Evolutionary conservation across 2,888 invertebrate species (phyloP).

Genomic region (Polydrusus tereticollis): DNA sequence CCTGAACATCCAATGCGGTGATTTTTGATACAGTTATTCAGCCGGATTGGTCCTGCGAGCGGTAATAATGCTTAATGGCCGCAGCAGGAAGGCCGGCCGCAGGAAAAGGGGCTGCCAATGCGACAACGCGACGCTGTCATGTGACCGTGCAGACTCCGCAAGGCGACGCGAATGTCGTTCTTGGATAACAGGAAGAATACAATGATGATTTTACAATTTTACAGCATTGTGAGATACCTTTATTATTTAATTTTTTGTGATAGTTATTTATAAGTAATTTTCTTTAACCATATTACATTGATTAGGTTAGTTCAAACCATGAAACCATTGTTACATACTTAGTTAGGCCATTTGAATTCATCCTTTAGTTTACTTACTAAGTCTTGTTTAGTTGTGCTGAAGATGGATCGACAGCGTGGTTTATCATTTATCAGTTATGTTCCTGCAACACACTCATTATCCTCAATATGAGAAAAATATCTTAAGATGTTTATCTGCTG

Average conservation of each 20-base stretch:
- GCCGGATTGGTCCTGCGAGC: constrained; percentile 59
- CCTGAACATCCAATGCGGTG: constrained; percentile 49
- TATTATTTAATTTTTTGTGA: neutral
- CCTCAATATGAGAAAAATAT: too few relatives aligned
- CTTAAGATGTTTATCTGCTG: too few relatives aligned
- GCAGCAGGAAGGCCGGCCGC: constrained; percentile 63
- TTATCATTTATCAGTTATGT: too few relatives aligned
- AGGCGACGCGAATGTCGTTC: constrained; percentile 27
- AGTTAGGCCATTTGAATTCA: too few relatives aligned
- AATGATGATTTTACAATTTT: too few relatives aligned
- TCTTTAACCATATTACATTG: too few relatives aligned
- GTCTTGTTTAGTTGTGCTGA: too few relatives aligned
- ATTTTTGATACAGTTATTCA: constrained; percentile 50
- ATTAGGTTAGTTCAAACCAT: too few relatives aligned
- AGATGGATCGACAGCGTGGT: too few relatives aligned
- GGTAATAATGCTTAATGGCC: constrained; percentile 65
- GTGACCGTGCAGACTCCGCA: constrained; percentile 29
- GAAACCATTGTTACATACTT: too few relatives aligned
- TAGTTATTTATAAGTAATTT: neutral
- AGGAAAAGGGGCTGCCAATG: constrained; percentile 56
- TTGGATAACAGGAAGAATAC: neutral
- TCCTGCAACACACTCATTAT: too few relatives aligned
- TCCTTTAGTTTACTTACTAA: too few relatives aligned
- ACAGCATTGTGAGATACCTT: neutral
- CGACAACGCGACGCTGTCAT: constrained; percentile 47